phyloP scores from a whole-genome alignment of 2,888 invertebrate species.

The Dolichomitus sp. region DNA sequence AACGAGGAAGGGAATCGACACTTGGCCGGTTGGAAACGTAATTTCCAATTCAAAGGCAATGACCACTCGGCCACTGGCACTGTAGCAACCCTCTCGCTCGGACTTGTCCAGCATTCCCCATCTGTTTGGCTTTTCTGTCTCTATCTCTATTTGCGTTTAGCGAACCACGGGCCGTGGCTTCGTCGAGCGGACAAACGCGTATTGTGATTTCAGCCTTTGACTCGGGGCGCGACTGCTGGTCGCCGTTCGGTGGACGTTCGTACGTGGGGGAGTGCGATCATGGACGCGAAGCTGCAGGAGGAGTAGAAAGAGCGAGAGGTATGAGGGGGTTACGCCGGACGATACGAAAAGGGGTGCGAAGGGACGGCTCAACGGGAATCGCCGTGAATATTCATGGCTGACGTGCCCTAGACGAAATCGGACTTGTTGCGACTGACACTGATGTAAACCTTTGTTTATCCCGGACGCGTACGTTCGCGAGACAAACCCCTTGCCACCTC shows the following conservation, averaged over 20 bases:
- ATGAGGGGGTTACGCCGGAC: conserved; percentile 58
- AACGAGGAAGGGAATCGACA: conserved; percentile 79
- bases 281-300: conserved; percentile 51
- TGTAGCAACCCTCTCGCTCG: conserved; percentile 54
- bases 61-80: conserved; percentile 81
- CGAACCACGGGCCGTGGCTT: conserved; percentile 74
- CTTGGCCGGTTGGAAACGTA: conserved; percentile 80
- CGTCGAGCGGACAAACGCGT: conserved; percentile 86
- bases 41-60: conserved; percentile 85
- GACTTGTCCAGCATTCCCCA: conserved; percentile 41
- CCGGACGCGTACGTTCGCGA: conserved; percentile 71
- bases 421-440: conserved; percentile 86
- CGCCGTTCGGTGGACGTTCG: conserved; percentile 71
- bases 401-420: conserved; percentile 82
- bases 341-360: conserved; percentile 70
- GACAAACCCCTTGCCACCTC: conserved; percentile 63
- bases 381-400: conserved; percentile 81
- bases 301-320: conserved; percentile 41
- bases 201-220: conserved; percentile 86
- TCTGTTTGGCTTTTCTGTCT: conserved; percentile 58
- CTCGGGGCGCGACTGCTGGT: conserved; percentile 72
- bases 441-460: conserved; percentile 85
- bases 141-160: conserved; percentile 81
- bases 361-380: conserved; percentile 75
- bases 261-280: conserved; percentile 72